Evolutionary conservation across 2,113 vertebrate genomes (phyloP).

Genomic region (Tor tambroides): DNA sequence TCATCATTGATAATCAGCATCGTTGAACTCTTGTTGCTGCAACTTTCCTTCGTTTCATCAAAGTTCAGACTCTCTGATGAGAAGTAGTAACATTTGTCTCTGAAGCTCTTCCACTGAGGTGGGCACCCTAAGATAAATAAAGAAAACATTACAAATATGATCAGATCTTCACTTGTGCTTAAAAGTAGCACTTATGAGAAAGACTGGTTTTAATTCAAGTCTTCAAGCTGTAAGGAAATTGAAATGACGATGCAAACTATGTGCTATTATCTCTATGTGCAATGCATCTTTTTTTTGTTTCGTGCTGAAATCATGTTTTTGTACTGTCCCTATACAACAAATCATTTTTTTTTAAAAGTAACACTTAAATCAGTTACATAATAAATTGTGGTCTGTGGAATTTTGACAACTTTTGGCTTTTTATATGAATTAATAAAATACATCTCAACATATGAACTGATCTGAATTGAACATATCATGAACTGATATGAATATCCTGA

Average conservation of each 20-base stretch:
- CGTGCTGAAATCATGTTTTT: neutral
- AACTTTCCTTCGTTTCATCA: slow-evolving; percentile 82
- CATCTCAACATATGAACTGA: neutral
- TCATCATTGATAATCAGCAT: slow-evolving; percentile 88
- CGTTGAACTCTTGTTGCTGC: slow-evolving; percentile 80
- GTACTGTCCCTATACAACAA: neutral
- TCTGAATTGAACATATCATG: no score
- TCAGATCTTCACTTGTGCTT: neutral
- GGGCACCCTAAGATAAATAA: slow-evolving; percentile 81
- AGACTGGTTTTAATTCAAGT: neutral
- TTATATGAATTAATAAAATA: neutral
- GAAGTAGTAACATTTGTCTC: slow-evolving; percentile 92
- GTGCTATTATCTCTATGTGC: neutral
- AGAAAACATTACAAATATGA: neutral
- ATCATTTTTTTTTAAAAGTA: neutral
- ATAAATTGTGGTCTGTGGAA: neutral
- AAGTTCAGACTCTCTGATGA: slow-evolving; percentile 85
- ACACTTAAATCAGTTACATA: neutral
- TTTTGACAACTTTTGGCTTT: neutral
- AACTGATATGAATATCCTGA: neutral
- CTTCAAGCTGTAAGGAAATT: neutral
- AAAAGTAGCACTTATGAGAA: neutral
- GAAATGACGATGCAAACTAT: neutral
- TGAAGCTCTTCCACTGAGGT: slow-evolving; percentile 83
- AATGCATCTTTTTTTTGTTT: neutral